Base-by-base conservation (phyloP, 2,888 invertebrate species). In the Caenorhabditis angaria region DNA sequence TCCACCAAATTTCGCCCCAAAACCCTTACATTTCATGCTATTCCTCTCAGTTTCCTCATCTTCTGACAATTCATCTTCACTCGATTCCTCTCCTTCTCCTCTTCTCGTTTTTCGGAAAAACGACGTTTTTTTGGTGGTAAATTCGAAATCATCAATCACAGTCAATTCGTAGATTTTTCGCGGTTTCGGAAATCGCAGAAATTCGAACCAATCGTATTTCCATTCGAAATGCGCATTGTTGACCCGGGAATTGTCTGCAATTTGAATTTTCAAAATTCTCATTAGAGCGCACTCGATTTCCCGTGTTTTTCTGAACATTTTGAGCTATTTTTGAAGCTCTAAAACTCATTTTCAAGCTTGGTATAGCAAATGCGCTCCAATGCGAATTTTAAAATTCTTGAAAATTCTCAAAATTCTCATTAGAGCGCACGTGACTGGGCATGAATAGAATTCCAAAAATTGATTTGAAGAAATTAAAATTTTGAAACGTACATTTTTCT, bases 161-260 rank as follows among this genome's bases (percentile, higher is more conserved):
- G 32, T 61, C 10, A 53, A 24, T 47, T 71, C 71, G 18, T 27
- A 24, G 6, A 66, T 57, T 50, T 66, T 71, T 6, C 60, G 51
- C 14, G 71, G 71, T 18, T 50, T 55, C 20, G 71, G 71, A 6
- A 24, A 48, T 6, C 32, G 6, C 2, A 71, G 22, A 24, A 32
- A 60, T 48, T 20, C 32, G 24, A 20, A 35, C 12, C 55, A 53
- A 4, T 14, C 18, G 6, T 12, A 10, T 2, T 4, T 22, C 62
- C 62, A 56, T 12, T 10, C 14, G 29, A 63, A 56, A 1, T 47
- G 5, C 28, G 20, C 53, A 51, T 64, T 41, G 5, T n/a, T 22
- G 12, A 53, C 27, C 2, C 41, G 25, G 5, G 51, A 53, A 1
- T 25, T 24, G n/a, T 70, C 70, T 70, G 61, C 20, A 69, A 64